A percentile compares a stretch with the other conserved stretches of the same genome.
phyloP scores from a whole-genome alignment of 2,797 vertebrate genomes.

The Lacerta agilis region DNA sequence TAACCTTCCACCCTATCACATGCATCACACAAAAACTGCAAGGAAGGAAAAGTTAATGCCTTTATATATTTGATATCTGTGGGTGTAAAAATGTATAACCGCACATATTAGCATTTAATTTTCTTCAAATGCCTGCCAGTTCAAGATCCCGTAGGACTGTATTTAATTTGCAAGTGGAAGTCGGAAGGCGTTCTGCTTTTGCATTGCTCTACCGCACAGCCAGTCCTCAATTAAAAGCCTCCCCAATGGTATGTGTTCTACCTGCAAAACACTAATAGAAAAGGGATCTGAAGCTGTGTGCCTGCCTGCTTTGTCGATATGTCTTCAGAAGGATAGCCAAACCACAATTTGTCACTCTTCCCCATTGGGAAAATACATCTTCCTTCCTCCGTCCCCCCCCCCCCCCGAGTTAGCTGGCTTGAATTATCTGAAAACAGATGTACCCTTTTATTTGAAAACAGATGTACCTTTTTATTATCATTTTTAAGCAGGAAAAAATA shows the following conservation, averaged over 20 bases:
- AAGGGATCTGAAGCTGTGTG: constrained; percentile 34
- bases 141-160: constrained; percentile 70
- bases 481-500: not conserved
- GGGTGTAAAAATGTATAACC: constrained; percentile 68
- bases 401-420: constrained; percentile 34
- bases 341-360: constrained; percentile 33
- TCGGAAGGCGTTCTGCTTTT: constrained; percentile 67
- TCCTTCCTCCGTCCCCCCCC: constrained; percentile 41
- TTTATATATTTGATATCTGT: constrained; percentile 66
- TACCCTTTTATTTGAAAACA: constrained; percentile 44
- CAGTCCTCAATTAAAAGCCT: constrained; percentile 67
- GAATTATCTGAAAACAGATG: constrained; percentile 38
- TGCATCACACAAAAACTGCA: constrained; percentile 62
- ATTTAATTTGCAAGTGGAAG: constrained; percentile 73
- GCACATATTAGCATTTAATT: constrained; percentile 76
- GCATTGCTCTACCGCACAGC: constrained; percentile 59
- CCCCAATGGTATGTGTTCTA: constrained; percentile 53
- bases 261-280: constrained; percentile 51
- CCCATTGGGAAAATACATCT: constrained; percentile 51
- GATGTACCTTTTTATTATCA: constrained; percentile 33
- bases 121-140: constrained; percentile 70
- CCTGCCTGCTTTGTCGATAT: not conserved
- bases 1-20: constrained; percentile 57
- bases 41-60: constrained; percentile 64
- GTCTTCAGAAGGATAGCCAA: constrained; percentile 27